Evolutionary conservation across 37 sponge, comb jelly and placozoan genomes (phyloP).

Genomic region (Petrosia ficiformis): DNA sequence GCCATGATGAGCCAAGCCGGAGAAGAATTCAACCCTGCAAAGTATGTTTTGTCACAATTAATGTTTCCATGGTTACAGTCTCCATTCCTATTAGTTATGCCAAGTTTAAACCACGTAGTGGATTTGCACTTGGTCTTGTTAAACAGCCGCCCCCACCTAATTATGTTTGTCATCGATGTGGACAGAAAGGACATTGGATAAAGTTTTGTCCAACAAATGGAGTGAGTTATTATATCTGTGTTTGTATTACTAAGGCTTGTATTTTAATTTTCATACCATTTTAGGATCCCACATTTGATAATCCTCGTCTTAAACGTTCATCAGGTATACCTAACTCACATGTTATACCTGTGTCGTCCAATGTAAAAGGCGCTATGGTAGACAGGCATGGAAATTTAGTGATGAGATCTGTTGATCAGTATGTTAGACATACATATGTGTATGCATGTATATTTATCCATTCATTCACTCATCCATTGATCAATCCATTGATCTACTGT

Average conservation of each 20-base stretch:
- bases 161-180: constrained; percentile 87
- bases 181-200: constrained; percentile 84
- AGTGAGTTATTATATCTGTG: constrained; percentile 28
- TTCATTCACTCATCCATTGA: no score
- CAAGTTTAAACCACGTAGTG: constrained; percentile 9
- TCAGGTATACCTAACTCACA: constrained; percentile 55
- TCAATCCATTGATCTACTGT: no score
- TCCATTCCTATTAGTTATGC: constrained; percentile 24
- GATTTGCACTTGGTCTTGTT: constrained; percentile 3
- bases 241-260: background rate
- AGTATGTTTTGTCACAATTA: constrained; percentile 29
- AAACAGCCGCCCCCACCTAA: constrained; percentile 64
- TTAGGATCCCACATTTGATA: constrained; percentile 63
- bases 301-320: constrained; percentile 32
- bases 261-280: background rate
- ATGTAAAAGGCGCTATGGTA: constrained; percentile 49
- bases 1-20: constrained; percentile 87
- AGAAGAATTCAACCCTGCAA: constrained; percentile 60
- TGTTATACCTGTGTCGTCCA: constrained; percentile 9
- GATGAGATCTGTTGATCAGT: constrained; percentile 47
- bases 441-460: background rate
- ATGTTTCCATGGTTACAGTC: background rate
- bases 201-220: constrained; percentile 87
- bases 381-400: constrained; percentile 65
- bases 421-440: constrained; percentile 32